Conservation (phyloP, 2,797 vertebrate genomes). For the Trichosurus vulpecula region DNA sequence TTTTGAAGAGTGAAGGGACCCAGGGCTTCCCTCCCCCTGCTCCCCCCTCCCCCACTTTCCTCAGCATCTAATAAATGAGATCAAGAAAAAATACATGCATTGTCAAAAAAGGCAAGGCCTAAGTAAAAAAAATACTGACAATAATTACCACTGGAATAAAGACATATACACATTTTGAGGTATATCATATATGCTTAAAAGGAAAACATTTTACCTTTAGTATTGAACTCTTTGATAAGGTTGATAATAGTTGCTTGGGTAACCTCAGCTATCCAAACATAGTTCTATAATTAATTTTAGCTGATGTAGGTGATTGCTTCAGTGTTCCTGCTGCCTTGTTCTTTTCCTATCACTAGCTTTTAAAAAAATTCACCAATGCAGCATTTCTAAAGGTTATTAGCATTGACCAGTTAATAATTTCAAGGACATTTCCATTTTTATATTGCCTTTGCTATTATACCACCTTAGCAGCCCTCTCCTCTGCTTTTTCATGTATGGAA, state of each 20-base stretch:
- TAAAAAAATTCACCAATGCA: slow-evolving; percentile 27
- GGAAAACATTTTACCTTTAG: slow-evolving; percentile 12
- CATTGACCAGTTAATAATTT: slow-evolving; percentile 60
- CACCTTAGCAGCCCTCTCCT: slow-evolving; percentile 38
- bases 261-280: slow-evolving; percentile 27
- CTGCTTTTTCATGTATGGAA: slow-evolving; percentile 70
- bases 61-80: not conserved
- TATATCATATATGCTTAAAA: not conserved
- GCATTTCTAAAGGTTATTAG: slow-evolving; percentile 64
- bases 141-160: not conserved
- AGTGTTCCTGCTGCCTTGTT: slow-evolving; percentile 21
- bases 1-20: not conserved
- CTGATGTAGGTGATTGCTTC: slow-evolving; percentile 26
- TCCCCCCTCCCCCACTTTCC: not conserved
- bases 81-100: not conserved
- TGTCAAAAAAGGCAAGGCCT: slow-evolving; percentile 3
- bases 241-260: not conserved
- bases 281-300: slow-evolving; percentile 56
- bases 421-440: slow-evolving; percentile 74
- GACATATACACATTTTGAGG: not conserved
- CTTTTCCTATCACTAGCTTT: slow-evolving; percentile 36
- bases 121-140: not conserved
- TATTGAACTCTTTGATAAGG: not conserved
- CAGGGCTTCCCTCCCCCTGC: not conserved
- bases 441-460: slow-evolving; percentile 37